Evolutionary conservation across 2,888 invertebrate species (phyloP).

Genomic region (Spodoptera littoralis): DNA sequence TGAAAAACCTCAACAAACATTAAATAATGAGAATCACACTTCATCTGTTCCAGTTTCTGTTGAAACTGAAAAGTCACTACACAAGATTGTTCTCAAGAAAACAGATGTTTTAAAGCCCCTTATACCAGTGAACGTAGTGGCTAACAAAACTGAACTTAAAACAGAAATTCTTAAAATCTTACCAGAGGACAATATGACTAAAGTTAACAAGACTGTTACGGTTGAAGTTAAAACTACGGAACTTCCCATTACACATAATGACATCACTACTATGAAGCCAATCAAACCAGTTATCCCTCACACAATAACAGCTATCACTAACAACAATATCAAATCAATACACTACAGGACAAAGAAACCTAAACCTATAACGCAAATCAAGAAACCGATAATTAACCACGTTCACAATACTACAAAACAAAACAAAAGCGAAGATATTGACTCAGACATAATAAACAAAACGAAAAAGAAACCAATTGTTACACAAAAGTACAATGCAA

Average conservation of each 20-base stretch:
- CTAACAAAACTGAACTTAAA: slow-evolving; percentile 7
- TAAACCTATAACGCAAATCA: slow-evolving; percentile 78
- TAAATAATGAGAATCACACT: slow-evolving; percentile 17
- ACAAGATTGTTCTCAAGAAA: slow-evolving; percentile 30
- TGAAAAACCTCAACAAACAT: slow-evolving; percentile 14
- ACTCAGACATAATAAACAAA: slow-evolving; percentile 65
- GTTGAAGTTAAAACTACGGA: slow-evolving; percentile 14
- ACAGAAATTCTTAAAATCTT: slow-evolving; percentile 4
- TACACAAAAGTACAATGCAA: slow-evolving; percentile 68
- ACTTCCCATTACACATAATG: slow-evolving; percentile 16
- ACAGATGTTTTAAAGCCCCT: slow-evolving; percentile 4
- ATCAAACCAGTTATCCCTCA: slow-evolving; percentile 61
- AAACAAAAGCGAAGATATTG: slow-evolving; percentile 57
- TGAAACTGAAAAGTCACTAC: slow-evolving; percentile 11
- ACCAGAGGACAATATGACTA: slow-evolving; percentile 10
- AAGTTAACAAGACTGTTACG: slow-evolving; percentile 1
- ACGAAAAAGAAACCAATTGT: slow-evolving; percentile 69
- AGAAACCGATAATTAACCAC: slow-evolving; percentile 68
- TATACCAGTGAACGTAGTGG: slow-evolving; percentile 5
- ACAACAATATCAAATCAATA: slow-evolving; percentile 80
- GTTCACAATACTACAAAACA: slow-evolving; percentile 61
- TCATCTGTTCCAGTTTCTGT: not conserved
- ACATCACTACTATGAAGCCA: slow-evolving; percentile 18
- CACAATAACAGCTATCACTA: slow-evolving; percentile 80
- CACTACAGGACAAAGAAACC: slow-evolving; percentile 83